These are phyloP conservation scores for Pyrochroa serraticornis DNA, from an alignment of 2,888 invertebrate species.

Conservation along the genomic window DNA sequence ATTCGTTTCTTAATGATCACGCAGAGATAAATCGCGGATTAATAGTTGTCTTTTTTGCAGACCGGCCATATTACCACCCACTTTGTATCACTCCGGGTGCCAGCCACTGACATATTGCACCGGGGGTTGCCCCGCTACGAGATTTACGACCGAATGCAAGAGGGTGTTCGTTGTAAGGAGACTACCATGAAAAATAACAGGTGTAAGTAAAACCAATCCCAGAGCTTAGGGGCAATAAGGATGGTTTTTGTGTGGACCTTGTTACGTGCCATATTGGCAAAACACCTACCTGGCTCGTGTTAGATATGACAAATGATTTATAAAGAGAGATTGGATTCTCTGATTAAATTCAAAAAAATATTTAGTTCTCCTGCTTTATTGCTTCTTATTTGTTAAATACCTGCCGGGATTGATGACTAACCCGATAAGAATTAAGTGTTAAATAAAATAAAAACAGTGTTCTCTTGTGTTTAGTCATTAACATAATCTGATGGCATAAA, in stretches of 20 bases:
- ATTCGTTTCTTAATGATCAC: background rate
- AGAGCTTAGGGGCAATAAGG: conserved; percentile 36
- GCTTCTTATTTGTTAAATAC: conserved; percentile 13
- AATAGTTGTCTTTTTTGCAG: conserved; percentile 26
- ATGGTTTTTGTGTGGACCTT: conserved; percentile 33
- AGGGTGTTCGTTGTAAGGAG: conserved; percentile 45
- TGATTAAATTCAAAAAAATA: conserved; percentile 49
- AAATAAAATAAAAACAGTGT: conserved; percentile 15
- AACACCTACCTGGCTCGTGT: conserved; percentile 52
- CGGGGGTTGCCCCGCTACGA: conserved; percentile 46
- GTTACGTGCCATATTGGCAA: conserved; percentile 47
- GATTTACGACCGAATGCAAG: conserved; percentile 50
- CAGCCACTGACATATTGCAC: conserved; percentile 56
- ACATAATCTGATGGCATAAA: conserved; percentile 25
- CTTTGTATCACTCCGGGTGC: conserved; percentile 53
- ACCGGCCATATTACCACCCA: conserved; percentile 53
- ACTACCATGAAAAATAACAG: conserved; percentile 37
- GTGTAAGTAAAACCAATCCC: conserved; percentile 36
- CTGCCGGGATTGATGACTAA: conserved; percentile 4
- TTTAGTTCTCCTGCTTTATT: conserved; percentile 21
- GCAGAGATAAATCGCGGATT: background rate
- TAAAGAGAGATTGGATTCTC: conserved; percentile 47
- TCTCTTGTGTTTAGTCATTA: conserved; percentile 11
- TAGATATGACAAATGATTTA: conserved; percentile 53
- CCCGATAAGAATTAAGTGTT: conserved; percentile 10